Base-by-base conservation (phyloP, 2,113 vertebrate species). In the Apus apus region DNA sequence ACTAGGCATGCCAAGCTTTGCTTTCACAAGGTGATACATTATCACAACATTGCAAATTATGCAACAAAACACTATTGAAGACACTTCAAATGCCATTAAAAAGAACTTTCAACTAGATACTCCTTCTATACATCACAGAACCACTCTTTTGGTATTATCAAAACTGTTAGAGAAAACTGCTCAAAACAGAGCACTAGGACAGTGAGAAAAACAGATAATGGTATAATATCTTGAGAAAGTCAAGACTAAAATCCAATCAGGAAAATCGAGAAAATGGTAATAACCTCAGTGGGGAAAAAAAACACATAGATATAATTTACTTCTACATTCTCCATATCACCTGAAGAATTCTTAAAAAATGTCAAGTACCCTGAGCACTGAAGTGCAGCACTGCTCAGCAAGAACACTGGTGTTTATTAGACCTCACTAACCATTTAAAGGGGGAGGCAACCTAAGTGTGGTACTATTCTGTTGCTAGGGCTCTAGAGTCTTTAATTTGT, bases 11-110 rank as follows among this genome's bases (percentile, higher is more conserved):
- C 23, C 71, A 89, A 79, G 74, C 34, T 89, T 66, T 72, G 70
- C 53, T 87, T 89, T 94, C 86, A 64, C 81, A 85, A 89, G 70
- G 80, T 43, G 32, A 93, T 87, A 53, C 4, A 32, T 82, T 72
- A 93, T 87, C 87, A 89, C 73, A 93, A 72, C 81, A 82, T 2
- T 53, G 40, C 87, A 84, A 93, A 89, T 60, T 85, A 75, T 6
- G 18, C 91, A 82, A 57, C 57, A 51, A 34, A 84, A 71, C 29
- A 71, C 25, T 66, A 66, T 29, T 56, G 26, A 88, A 94, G 15
- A 84, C 65, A 62, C 54, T 32, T 86, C n/a, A 40, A 3, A 68
- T 0, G 0, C 64, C 80, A 71, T 60, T 90, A 60, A 70, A 65
- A 83, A 80, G 34, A 19, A 0, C 17, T 40, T 57, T 60, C 68